Base-by-base conservation (phyloP, 2,888 invertebrate species). In the Spodoptera littoralis region DNA sequence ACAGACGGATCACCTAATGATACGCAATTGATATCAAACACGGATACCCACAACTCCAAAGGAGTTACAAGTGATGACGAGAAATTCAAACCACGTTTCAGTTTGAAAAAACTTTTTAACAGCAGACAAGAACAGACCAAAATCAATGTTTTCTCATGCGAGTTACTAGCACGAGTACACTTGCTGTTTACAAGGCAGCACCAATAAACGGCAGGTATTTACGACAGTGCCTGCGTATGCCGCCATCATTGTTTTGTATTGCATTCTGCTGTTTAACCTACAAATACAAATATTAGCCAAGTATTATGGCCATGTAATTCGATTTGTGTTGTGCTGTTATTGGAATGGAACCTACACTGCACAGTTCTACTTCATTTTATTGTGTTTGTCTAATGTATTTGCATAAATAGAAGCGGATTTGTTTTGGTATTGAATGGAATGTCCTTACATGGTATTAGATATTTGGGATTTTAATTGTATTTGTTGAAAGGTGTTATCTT, bases 151-250 rank as follows among this genome's bases (percentile, higher is more conserved):
- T 27, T 24, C 12, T 18, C 4, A 11, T 8, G 44, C 30, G 8
- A 59, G 52, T 53, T 27, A 47, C 57, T 68, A 1, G 22, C 13
- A 8, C 78, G 27, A 79, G 52, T 54, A 11, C 0, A 77, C 79
- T 78, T 9, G 48, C 69, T 18, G 27, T 48, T 65, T 5, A 50
- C 65, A 85, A 85, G 67, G 43, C 57, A 36, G 71, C 73, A 70
- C 76, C 85, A 83, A 86, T 85, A 86, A 86, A 83, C 77, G 81
- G 82, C 88, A 88, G 88, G 88, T 88, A 88, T 88, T 88, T 88
- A 87, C 82, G 88, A 85, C 76, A 81, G 63, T 65, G 73, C 73
- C 70, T 81, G 79, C 82, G 83, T 79, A 76, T 57, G 72, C 80
- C 73, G 65, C 80, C 82, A 82, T 83, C 81, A 84, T 84, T 84